Percentiles rank a stretch among this genome's conserved stretches.
Evolutionary conservation across 1,140 invertebrate genomes (phyloP).

Genomic region (Camponotus vicinus): DNA sequence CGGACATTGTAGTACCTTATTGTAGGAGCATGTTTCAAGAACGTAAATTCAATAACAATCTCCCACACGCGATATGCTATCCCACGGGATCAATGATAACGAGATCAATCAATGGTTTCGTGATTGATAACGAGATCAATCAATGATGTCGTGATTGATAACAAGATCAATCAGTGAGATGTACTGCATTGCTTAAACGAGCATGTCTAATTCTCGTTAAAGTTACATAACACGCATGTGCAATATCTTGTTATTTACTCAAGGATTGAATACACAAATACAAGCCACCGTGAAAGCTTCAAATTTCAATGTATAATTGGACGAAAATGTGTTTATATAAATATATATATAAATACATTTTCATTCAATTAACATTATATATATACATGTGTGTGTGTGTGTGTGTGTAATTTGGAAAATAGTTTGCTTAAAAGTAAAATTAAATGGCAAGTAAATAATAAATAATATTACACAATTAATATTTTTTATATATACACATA

Average conservation of each 20-base stretch:
- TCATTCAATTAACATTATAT: no score
- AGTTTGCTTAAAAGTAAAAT: background rate
- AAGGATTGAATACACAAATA: background rate
- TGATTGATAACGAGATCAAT: conserved; percentile 33
- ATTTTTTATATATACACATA: background rate
- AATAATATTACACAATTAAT: background rate
- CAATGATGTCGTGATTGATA: conserved; percentile 14
- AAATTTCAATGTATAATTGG: background rate
- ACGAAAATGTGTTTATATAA: background rate
- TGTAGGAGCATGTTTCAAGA: background rate
- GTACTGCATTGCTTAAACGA: conserved; percentile 2
- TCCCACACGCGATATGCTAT: background rate
- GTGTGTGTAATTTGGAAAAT: background rate
- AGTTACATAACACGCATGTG: background rate
- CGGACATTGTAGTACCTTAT: background rate
- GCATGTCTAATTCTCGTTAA: conserved; percentile 9
- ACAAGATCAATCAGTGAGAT: background rate
- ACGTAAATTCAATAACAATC: background rate
- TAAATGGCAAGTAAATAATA: no score
- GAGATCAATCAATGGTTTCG: no score
- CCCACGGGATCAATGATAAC: conserved; percentile 17
- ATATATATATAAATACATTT: background rate
- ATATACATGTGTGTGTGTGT: no score
- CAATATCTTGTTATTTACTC: background rate
- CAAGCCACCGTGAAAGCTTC: background rate